Percentiles rank a stretch among this genome's conserved stretches.
These are phyloP conservation scores for Antitype chi DNA, from an alignment of 2,888 invertebrate genomes.

Conservation along the genomic window DNA sequence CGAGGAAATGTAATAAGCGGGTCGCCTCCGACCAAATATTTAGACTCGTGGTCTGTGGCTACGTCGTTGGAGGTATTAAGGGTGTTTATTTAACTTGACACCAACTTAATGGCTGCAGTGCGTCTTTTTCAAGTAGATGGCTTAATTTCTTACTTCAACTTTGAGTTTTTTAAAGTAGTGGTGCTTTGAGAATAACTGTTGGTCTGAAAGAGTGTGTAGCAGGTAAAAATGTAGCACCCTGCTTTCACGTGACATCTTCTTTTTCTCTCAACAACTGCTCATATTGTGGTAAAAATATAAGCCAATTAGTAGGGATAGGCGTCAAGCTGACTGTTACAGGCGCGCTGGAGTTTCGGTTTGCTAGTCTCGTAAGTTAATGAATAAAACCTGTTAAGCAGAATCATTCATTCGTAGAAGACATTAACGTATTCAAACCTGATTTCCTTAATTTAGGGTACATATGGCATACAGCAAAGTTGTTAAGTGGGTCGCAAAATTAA, in stretches of 20 bases:
- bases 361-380: background rate
- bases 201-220: background rate
- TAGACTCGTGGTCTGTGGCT: slow-evolving; percentile 74
- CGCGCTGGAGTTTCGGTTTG: background rate
- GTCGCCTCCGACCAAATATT: slow-evolving; percentile 84
- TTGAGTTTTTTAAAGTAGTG: background rate
- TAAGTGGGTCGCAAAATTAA: background rate
- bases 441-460: too few relatives aligned
- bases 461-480: background rate
- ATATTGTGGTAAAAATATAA: background rate
- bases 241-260: background rate
- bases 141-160: slow-evolving; percentile 8
- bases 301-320: background rate
- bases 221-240: background rate
- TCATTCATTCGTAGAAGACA: background rate
- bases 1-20: slow-evolving; percentile 87
- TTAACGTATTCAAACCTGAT: too few relatives aligned
- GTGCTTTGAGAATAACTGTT: background rate
- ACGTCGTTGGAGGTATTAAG: slow-evolving; percentile 66
- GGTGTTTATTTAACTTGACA: slow-evolving; percentile 60
- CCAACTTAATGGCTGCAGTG: slow-evolving; percentile 42
- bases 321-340: background rate
- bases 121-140: slow-evolving; percentile 12
- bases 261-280: background rate
- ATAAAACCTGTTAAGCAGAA: background rate